Evolutionary conservation across 2,888 invertebrate species (phyloP).

Genomic region (Panorpa germanica): DNA sequence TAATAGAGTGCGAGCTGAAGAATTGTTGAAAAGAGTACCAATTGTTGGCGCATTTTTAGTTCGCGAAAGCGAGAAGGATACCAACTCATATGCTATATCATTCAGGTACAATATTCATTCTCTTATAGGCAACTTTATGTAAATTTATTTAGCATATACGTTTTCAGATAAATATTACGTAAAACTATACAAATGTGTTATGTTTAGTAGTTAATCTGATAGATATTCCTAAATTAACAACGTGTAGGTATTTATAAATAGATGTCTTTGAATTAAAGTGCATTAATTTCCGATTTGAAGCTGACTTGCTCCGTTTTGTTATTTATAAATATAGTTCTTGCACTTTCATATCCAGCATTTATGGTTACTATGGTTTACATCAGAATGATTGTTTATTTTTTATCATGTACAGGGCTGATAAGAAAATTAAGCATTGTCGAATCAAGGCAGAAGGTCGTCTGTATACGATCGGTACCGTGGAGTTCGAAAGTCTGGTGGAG

Average conservation of each 20-base stretch:
- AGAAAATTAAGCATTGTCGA: slow-evolving; percentile 91
- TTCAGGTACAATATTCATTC: slow-evolving; percentile 42
- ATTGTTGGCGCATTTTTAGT: slow-evolving; percentile 91
- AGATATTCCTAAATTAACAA: background rate
- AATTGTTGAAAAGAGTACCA: slow-evolving; percentile 63
- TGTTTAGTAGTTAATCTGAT: background rate
- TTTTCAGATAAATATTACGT: background rate
- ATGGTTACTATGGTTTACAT: no score
- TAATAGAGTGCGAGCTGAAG: slow-evolving; percentile 69
- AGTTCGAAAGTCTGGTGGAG: slow-evolving; percentile 92
- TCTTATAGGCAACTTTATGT: background rate
- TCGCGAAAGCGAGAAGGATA: slow-evolving; percentile 74
- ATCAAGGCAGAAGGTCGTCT: slow-evolving; percentile 83
- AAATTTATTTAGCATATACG: background rate
- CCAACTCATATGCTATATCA: slow-evolving; percentile 77
- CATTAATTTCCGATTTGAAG: no score
- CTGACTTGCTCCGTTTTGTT: no score
- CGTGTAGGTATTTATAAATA: slow-evolving; percentile 1
- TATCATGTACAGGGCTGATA: slow-evolving; percentile 51
- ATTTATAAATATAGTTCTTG: no score
- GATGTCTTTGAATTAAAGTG: no score
- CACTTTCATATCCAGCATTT: no score
- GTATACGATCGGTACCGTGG: slow-evolving; percentile 76
- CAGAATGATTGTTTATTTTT: slow-evolving; percentile 11
- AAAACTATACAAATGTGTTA: background rate